These are phyloP conservation scores for Manis crassicaudata DNA, from an alignment of 2,797 vertebrate genomes.

Conservation along the genomic window DNA sequence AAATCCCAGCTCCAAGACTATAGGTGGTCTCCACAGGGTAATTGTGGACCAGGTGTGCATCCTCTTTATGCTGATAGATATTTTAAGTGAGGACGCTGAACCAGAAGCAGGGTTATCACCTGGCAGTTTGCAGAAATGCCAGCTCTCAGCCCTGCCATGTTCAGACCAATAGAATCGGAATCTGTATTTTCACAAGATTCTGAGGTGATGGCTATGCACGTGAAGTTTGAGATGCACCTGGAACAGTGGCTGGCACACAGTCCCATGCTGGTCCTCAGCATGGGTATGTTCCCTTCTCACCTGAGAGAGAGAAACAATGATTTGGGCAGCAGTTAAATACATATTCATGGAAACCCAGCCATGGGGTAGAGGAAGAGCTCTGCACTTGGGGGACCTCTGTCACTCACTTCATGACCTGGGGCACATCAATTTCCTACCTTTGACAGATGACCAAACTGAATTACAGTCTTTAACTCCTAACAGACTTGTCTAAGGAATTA, in stretches of 20 bases:
- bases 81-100: background rate
- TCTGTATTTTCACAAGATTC: background rate
- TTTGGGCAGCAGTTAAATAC: background rate
- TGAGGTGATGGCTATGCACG: background rate
- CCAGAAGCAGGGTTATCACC: background rate
- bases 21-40: background rate
- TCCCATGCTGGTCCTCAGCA: background rate
- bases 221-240: background rate
- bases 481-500: background rate
- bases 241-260: background rate
- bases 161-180: background rate
- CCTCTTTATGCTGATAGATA: background rate
- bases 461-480: background rate
- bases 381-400: background rate
- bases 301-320: background rate
- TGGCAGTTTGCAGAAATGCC: background rate
- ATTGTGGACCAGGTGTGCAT: background rate
- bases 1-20: background rate
- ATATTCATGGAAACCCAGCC: background rate
- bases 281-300: background rate
- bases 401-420: background rate
- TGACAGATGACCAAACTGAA: background rate
- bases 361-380: background rate
- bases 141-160: background rate
- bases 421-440: background rate